Conservation (phyloP, 2,797 vertebrate species). For the Tapera naevia region DNA sequence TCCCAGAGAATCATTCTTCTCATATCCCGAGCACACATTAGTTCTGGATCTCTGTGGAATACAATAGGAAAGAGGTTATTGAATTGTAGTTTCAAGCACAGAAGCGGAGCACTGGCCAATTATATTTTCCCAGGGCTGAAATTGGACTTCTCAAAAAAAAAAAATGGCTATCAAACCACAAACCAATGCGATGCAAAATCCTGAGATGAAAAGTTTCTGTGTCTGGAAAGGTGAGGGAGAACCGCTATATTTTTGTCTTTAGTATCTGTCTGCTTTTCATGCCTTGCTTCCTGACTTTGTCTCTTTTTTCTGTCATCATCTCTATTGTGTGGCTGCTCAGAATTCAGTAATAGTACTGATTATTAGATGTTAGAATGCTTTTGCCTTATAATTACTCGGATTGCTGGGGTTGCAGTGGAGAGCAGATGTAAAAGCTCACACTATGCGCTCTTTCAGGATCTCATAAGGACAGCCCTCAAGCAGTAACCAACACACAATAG, state of each 20-base stretch:
- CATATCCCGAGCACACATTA: conserved; percentile 47
- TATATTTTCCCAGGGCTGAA: conserved; percentile 47
- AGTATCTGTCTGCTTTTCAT: not conserved
- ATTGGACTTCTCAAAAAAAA: conserved; percentile 27
- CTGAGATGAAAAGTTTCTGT: conserved; percentile 36
- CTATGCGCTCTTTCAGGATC: not conserved
- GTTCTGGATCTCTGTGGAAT: conserved; percentile 62
- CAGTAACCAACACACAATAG: not conserved
- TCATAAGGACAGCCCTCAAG: not conserved
- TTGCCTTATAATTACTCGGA: not conserved
- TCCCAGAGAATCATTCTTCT: conserved; percentile 48
- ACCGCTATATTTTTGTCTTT: conserved; percentile 1
- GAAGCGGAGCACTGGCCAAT: conserved; percentile 46
- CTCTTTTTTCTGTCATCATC: not conserved
- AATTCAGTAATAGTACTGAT: not conserved
- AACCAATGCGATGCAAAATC: not conserved
- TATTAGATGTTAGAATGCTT: not conserved
- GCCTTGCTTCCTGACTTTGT: not conserved
- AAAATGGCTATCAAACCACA: not conserved
- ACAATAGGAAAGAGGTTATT: conserved; percentile 57
- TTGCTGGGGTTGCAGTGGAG: not conserved
- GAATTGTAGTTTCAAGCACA: conserved; percentile 61
- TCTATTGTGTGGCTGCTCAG: not conserved
- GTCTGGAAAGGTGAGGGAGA: not conserved
- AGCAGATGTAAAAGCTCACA: not conserved